Percentiles rank a stretch among this genome's conserved stretches.
These are phyloP conservation scores for Lordiphosa mommai DNA, from an alignment of 1,140 invertebrate genomes.

Conservation along the genomic window DNA sequence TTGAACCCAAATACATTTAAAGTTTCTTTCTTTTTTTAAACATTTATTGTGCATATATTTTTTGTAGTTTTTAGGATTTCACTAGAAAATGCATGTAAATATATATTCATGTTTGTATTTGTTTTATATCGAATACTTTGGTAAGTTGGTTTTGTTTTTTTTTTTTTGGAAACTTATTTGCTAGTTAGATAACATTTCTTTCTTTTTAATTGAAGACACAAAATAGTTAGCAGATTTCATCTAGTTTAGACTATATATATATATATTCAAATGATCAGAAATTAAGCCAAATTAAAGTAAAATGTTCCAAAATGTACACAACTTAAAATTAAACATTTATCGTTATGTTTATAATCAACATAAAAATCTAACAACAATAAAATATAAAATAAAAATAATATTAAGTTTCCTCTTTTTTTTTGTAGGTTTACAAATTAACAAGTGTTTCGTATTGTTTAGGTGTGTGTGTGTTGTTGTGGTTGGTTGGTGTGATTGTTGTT, in stretches of 20 bases:
- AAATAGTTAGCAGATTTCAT: slow-evolving; percentile 60
- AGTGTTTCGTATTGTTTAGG: slow-evolving; percentile 16
- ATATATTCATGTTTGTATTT: slow-evolving; percentile 42
- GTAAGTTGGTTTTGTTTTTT: slow-evolving; percentile 49
- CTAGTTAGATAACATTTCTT: slow-evolving; percentile 38
- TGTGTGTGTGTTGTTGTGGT: slow-evolving; percentile 38
- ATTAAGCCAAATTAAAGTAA: not conserved
- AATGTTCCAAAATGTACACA: not conserved
- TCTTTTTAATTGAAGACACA: slow-evolving; percentile 49
- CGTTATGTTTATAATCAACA: slow-evolving; percentile 9
- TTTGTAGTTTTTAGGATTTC: slow-evolving; percentile 59
- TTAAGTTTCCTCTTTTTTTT: slow-evolving; percentile 8
- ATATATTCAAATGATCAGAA: slow-evolving; percentile 3
- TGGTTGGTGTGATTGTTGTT: slow-evolving; percentile 26
- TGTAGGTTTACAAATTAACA: slow-evolving; percentile 41
- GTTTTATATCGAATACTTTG: slow-evolving; percentile 61
- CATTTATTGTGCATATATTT: slow-evolving; percentile 47
- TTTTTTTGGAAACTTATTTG: slow-evolving; percentile 34
- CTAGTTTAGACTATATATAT: slow-evolving; percentile 31
- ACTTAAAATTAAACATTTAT: slow-evolving; percentile 1
- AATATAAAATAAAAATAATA: slow-evolving; percentile 3
- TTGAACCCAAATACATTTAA: slow-evolving; percentile 38
- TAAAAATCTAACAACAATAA: slow-evolving; percentile 68
- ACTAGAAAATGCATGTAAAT: slow-evolving; percentile 78
- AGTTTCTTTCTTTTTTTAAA: slow-evolving; percentile 12